phyloP scores from a whole-genome alignment of 2,888 invertebrate genomes.

The Eustalomyia histrio region DNA sequence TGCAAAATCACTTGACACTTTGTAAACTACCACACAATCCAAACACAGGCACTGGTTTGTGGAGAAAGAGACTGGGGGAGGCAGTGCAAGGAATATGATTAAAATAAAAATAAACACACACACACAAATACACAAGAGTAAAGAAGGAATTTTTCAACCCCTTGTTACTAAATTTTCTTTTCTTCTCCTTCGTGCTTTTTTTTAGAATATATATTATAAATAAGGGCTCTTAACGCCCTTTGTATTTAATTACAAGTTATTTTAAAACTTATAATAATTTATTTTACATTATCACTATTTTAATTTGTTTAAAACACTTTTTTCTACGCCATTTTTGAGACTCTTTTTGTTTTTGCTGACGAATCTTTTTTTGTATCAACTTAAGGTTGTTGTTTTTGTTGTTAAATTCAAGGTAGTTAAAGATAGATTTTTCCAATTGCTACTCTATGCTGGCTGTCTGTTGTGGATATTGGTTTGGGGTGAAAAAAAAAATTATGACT shows the following conservation, averaged over 20 bases:
- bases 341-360: constrained; percentile 56
- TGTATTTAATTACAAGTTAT: not conserved
- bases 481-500: constrained; percentile 59
- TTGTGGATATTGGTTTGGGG: constrained; percentile 42
- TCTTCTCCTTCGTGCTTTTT: constrained; percentile 1
- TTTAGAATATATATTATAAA: not conserved
- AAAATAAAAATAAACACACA: constrained; percentile 13
- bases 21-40: not conserved
- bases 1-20: constrained; percentile 48
- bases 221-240: constrained; percentile 1
- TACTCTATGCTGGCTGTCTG: constrained; percentile 19
- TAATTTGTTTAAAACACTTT: constrained; percentile 32
- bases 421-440: constrained; percentile 51
- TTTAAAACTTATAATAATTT: not conserved
- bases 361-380: constrained; percentile 35
- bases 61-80: not conserved
- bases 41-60: not conserved
- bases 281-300: constrained; percentile 19
- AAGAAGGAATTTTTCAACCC: constrained; percentile 38
- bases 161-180: constrained; percentile 18
- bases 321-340: constrained; percentile 20
- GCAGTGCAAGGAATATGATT: constrained; percentile 17
- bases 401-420: constrained; percentile 56
- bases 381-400: constrained; percentile 39
- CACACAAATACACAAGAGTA: constrained; percentile 21